Base-by-base conservation (phyloP, 2,113 vertebrate species). In the Elachura formosa region DNA sequence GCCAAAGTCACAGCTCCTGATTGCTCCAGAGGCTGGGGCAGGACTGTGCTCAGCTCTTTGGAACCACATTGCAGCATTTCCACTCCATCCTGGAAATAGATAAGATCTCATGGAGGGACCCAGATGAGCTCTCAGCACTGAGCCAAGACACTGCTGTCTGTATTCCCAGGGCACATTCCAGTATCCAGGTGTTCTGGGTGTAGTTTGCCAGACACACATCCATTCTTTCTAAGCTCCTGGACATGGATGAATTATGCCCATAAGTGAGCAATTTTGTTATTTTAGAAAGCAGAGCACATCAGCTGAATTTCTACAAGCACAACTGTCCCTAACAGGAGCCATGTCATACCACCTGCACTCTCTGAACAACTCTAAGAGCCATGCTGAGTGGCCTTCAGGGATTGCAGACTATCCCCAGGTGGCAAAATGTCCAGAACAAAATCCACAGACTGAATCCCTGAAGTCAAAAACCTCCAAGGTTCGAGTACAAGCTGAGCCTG, bases 401-500 rank as follows among this genome's bases (percentile, higher is more conserved):
- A 31, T 1, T 25, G 17, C 16, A 12, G 19, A 58, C 16, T 19
- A 28, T 10, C 31, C 46, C 33, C 12, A 66, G 1, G 6, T 11
- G 22, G 12, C 34, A 62, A 78, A 49, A 41, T 0, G 2, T 10
- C 41, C 46, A 38, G 21, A 45, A 33, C 14, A 80, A 72, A 83
- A 67, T 9, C 22, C 15, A 51, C 40, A 51, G n/a, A n/a, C 21
- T 2, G 29, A 63, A 41, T 31, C 31, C 58, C 17, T 55, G 34
- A 72, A 21, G 31, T 4, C 2, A 79, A 56, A n/a, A 16, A 2
- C 17, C 17, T 41, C 29, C 56, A 25, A 8, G n/a, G 0, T 1
- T 2, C 0, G 0, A 63, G 17, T 18, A 29, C 29, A 20, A 2
- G 2, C n/a, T 48, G 56, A 34, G 55, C 25, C 74, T 0, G 0